Evolutionary conservation across 2,888 invertebrate species (phyloP).

Genomic region (Dynastes grantii): DNA sequence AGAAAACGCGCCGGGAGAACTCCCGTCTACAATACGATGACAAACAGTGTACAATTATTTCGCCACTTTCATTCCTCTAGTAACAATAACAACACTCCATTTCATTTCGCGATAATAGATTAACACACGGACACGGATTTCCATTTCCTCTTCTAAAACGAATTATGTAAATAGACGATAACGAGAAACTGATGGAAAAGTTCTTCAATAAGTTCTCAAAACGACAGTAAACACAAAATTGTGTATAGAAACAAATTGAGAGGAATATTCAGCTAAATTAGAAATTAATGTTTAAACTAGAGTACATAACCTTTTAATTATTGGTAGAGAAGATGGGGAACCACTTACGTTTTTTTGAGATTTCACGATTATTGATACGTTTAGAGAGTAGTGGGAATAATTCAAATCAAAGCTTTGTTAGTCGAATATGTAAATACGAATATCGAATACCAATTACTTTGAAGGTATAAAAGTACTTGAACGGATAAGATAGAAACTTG

Average conservation of each 20-base stretch:
- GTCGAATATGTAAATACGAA: too few species aligned
- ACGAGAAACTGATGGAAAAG: slow-evolving; percentile 5
- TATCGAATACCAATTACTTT: too few species aligned
- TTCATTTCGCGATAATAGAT: slow-evolving; percentile 28
- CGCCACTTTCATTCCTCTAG: slow-evolving; percentile 15
- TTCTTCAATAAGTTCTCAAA: background rate
- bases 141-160: slow-evolving; percentile 3
- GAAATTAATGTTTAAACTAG: too few species aligned
- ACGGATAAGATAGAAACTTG: too few species aligned
- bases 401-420: too few species aligned
- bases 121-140: background rate
- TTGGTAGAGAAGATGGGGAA: too few species aligned
- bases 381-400: too few species aligned
- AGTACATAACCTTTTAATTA: too few species aligned
- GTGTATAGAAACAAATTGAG: background rate
- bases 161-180: slow-evolving; percentile 12
- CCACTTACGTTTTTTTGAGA: too few species aligned
- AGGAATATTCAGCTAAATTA: too few species aligned
- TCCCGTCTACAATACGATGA: slow-evolving; percentile 31
- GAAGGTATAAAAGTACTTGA: too few species aligned
- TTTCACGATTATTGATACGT: too few species aligned
- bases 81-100: slow-evolving; percentile 24
- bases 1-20: slow-evolving; percentile 24
- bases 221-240: background rate
- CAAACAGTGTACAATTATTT: slow-evolving; percentile 45